Evolutionary conservation across 2,888 invertebrate genomes (phyloP), one percentile per base, ranked within the genome.

Genomic region (Melitaea athalia): DNA sequence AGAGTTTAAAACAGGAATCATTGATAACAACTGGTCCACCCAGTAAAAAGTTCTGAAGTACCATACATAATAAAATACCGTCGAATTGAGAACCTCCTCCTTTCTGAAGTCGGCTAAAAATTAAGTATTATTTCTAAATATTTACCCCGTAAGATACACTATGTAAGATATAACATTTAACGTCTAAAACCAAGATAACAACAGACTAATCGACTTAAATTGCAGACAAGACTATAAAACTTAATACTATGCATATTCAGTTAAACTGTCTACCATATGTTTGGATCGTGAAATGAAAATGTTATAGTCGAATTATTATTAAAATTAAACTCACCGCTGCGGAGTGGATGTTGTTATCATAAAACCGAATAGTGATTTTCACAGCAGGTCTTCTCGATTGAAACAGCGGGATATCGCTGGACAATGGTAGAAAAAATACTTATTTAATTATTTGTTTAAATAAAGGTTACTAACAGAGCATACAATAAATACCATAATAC

Each of bases 201-300:
- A 14, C 31, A 33, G 5, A 7, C 11, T 31, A 31, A 33, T 14
- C 14, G 33, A 12, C 53, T 33, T 24, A 55, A n/a, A 55, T 31
- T 55, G 33, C 53, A 55, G 53, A 33, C 53, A 33, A 55, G 33
- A 33, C 31, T 33, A 55, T 55, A 55, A 55, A 55, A 31, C 33
- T 55, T 5, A n/a, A n/a, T n/a, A n/a, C n/a, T 53, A 53, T 53
- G 31, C 12, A 31, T 55, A 55, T 55, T 55, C 53, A 8, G 53
- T 55, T 31, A 55, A 55, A 3, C 33, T 55, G 53, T 55, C 53
- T 55, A 55, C 53, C 53, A 55, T 55, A 55, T 55, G 53, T 55
- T 55, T 3, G 24, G 33, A 7, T 33, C 53, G 33, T 55, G 53
- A 55, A 55, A 55, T 31, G 31, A 55, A 55, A 55, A 14, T 55